Base-by-base conservation (phyloP, 2,888 invertebrate species). In the Plebejus argus region DNA sequence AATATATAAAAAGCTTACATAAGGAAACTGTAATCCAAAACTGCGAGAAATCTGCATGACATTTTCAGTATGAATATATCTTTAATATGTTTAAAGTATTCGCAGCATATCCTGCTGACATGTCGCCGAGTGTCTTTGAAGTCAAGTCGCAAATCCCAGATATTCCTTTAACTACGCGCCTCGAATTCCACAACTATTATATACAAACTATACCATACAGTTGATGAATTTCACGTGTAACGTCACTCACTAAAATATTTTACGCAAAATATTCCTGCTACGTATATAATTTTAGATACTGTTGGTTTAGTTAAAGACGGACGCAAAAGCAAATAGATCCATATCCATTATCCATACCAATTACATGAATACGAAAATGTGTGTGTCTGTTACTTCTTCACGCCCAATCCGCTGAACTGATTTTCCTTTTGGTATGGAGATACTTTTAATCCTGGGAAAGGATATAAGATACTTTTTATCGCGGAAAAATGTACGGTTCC, bases 161-260 rank as follows among this genome's bases (percentile, higher is more conserved):
- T 45, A 45, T 72, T 49, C 72, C 72, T 72, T 72, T 72, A 72
- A n/a, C 71, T 71, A n/a, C 28, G 18, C 49, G n/a, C 49, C 18
- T 7, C 39, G 49, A 72, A 72, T 72, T 72, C 72, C 35, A 8
- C 70, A n/a, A 18, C 18, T 35, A 70, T 33, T 70, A 35, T 70
- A 35, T 28, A 28, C 28, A 35, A 28, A 18, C 20, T 45, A 45
- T 45, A 45, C 20, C 20, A 33, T 39, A 39, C 6, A 20, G 49
- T 72, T 72, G 23, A 35, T 71, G 70, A 39, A 71, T 20, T 39
- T 61, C 72, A 45, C 12, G 23, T 72, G 39, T 71, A 6, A 70
- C 70, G 39, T 71, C 45, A 39, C 49, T 49, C 72, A 39, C 23
- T 53, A 18, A 53, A 53, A 53, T 53, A 53, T 53, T 53, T 18